Evolutionary conservation across 2,113 vertebrate genomes (phyloP), one percentile per base, ranked within the genome.

Genomic region (Maccullochella peelii): DNA sequence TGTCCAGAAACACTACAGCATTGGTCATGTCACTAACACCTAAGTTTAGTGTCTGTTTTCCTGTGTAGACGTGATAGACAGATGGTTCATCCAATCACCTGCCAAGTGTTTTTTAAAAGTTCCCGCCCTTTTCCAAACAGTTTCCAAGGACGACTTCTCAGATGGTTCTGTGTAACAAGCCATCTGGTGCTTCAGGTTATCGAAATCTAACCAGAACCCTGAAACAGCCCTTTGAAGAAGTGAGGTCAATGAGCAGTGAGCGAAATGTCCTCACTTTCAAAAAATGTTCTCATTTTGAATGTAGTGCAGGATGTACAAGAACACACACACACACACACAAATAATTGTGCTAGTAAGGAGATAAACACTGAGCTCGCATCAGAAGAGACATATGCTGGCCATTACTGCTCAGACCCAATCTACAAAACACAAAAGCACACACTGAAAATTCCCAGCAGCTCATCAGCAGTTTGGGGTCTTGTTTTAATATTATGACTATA

Each of bases 351-450:
- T 27, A 21, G 25, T 67, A 18, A 75, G 54, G 2, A 49, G 62
- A 18, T 81, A 67, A 67, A 70, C 55, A 40, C 44, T 42, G 80
- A 77, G 25, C 38, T 44, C 55, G 55, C 54, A 23, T 57, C 44
- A 38, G 49, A n/a, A 1, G 71, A 58, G 15, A 27, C 71, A 44
- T 38, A 23, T 27, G 54, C 38, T 30, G 54, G 16, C 30, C 67
- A 33, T 50, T 69, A 33, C 25, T 50, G 27, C 14, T 54, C 52
- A 55, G 52, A 54, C 52, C 52, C 8, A 23, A 23, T 23, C 8
- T 1, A 21, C 15, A 20, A 10, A 49, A 27, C 23, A 16, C 6
- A 11, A 33, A 50, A 14, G 68, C 49, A 20, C 16, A 63, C 18
- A 21, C 8, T 38, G 33, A 58, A 27, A 6, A 30, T 18, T 30